phyloP scores from a whole-genome alignment of 2,797 vertebrate species.

The Gymnocypris eckloni region DNA sequence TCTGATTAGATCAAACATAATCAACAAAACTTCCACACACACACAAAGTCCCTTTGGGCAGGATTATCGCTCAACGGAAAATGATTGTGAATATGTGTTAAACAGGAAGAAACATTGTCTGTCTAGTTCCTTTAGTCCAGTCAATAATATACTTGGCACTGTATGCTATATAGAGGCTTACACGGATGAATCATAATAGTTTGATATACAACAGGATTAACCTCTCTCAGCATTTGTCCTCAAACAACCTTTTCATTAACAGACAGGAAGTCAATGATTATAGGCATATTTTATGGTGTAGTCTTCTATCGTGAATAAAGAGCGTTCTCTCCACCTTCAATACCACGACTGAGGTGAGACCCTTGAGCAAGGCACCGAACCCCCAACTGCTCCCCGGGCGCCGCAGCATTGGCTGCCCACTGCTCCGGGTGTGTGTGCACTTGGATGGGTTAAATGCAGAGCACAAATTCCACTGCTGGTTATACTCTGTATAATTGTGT shows the following conservation, averaged over 20 bases:
- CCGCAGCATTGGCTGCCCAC: too few species aligned
- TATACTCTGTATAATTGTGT: too few species aligned
- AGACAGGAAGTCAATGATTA: slow-evolving; percentile 13
- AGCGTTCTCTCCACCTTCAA: too few species aligned
- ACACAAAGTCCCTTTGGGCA: slow-evolving; percentile 39
- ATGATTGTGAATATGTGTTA: slow-evolving; percentile 39
- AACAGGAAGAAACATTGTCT: slow-evolving; percentile 34
- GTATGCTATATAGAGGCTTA: background rate
- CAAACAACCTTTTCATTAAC: slow-evolving; percentile 11
- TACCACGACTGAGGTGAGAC: too few species aligned
- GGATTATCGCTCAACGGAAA: slow-evolving; percentile 33
- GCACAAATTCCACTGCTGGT: too few species aligned
- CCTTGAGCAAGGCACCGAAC: too few species aligned
- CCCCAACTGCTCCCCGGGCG: too few species aligned
- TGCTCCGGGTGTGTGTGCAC: too few species aligned
- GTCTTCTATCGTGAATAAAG: background rate
- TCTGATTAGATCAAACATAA: background rate
- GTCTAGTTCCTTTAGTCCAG: slow-evolving; percentile 2
- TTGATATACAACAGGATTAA: slow-evolving; percentile 20
- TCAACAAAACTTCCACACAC: slow-evolving; percentile 21
- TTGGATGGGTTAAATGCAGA: too few species aligned
- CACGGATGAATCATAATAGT: background rate
- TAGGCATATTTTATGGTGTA: slow-evolving; percentile 8
- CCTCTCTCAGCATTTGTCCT: background rate
- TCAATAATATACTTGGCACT: background rate